phyloP scores from a whole-genome alignment of 2,797 vertebrate genomes.

The Paramormyrops hopkinsi region DNA sequence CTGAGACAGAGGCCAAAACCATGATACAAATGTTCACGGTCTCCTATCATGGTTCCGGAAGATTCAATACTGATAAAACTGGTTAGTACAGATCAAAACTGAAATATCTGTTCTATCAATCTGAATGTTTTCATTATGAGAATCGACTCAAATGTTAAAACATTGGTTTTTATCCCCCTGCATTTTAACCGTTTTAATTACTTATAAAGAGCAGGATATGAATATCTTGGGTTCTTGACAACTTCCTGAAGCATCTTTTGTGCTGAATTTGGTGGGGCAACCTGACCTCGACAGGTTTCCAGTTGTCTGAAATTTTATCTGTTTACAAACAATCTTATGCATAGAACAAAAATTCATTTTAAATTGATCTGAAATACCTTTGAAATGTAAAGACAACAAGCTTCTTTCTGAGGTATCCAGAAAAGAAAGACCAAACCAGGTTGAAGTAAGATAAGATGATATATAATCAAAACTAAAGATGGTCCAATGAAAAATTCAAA shows the following conservation, averaged over 20 bases:
- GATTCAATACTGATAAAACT: neutral
- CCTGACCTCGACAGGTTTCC: neutral
- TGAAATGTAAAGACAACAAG: neutral
- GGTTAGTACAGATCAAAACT: neutral
- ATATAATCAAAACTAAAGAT: neutral
- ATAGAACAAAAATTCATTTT: neutral
- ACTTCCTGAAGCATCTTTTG: neutral
- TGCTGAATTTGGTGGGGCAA: neutral
- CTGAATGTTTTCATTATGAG: neutral
- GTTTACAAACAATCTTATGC: neutral
- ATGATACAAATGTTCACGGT: neutral
- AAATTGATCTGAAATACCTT: neutral
- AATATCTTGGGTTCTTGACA: neutral
- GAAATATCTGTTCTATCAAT: neutral
- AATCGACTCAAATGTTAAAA: neutral
- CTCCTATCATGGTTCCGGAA: neutral
- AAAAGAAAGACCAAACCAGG: neutral
- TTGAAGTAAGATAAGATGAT: neutral
- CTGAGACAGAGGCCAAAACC: neutral
- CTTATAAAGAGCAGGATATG: neutral
- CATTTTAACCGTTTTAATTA: neutral
- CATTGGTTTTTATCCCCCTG: neutral
- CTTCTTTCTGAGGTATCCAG: neutral
- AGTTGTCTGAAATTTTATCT: neutral
- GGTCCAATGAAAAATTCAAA: neutral